Conservation (phyloP, 2,888 invertebrate genomes). For the Noctua fimbriata region DNA sequence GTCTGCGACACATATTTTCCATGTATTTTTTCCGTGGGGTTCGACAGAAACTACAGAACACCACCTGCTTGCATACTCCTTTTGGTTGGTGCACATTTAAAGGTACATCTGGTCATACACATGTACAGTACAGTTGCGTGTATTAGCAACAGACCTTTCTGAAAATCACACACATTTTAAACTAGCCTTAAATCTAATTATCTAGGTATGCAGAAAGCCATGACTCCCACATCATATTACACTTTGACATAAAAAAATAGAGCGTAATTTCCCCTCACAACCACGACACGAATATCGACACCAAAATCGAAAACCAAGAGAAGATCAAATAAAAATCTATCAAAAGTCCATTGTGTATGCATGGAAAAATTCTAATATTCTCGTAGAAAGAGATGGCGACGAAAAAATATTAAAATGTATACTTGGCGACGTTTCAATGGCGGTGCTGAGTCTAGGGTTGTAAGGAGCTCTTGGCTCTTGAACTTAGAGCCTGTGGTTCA, state of each 20-base stretch:
- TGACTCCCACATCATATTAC: background rate
- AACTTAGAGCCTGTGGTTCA: slow-evolving; percentile 15
- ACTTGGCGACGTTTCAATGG: slow-evolving; percentile 62
- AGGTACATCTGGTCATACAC: too few species aligned
- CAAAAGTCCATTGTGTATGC: slow-evolving; percentile 62
- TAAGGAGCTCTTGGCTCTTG: slow-evolving; percentile 22
- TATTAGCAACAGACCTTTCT: background rate
- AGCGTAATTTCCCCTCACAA: slow-evolving; percentile 8
- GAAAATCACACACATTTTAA: background rate
- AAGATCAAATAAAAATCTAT: slow-evolving; percentile 64
- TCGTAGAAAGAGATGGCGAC: slow-evolving; percentile 24
- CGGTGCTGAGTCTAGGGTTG: slow-evolving; percentile 38
- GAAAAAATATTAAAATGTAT: slow-evolving; percentile 64
- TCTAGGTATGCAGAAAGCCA: background rate
- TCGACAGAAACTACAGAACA: too few species aligned
- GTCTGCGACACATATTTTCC: background rate
- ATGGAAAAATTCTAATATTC: slow-evolving; percentile 69
- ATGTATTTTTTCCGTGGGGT: background rate
- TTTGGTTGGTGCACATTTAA: background rate
- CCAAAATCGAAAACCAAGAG: slow-evolving; percentile 28
- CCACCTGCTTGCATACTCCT: background rate
- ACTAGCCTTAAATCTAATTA: background rate
- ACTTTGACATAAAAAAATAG: slow-evolving; percentile 4
- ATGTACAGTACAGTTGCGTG: background rate
- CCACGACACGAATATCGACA: slow-evolving; percentile 15